Evolutionary conservation across 2,113 vertebrate genomes (phyloP).

Genomic region (Burhinus bistriatus): DNA sequence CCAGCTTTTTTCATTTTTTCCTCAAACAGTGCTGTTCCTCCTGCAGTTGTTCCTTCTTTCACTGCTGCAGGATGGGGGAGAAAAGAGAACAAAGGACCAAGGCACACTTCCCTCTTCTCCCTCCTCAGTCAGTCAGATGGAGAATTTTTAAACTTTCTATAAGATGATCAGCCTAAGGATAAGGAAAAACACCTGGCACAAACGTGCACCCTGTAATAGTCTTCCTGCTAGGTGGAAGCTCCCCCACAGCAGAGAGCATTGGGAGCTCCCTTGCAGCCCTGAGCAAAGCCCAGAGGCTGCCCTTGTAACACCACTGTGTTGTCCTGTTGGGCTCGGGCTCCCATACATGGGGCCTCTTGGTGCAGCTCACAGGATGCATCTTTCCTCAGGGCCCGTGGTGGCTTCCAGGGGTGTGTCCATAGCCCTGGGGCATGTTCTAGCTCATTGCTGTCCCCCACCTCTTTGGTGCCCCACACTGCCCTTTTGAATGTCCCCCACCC

Average conservation of each 20-base stretch:
- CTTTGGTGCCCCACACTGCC: fast-evolving
- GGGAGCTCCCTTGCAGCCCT: not conserved
- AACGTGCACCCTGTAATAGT: not conserved
- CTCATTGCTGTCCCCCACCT: not conserved
- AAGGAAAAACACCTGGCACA: not conserved
- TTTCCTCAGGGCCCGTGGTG: not conserved
- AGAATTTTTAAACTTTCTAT: not conserved
- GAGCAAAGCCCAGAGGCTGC: not conserved
- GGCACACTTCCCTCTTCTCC: not conserved
- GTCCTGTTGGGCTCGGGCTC: not conserved
- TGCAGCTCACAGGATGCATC: not conserved
- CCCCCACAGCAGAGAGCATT: not conserved
- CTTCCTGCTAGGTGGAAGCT: not conserved
- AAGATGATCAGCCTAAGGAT: not conserved
- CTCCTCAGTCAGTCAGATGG: not conserved
- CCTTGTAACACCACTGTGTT: too few relatives aligned
- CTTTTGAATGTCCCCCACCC: not conserved
- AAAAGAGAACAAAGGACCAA: not conserved
- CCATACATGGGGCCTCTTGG: not conserved
- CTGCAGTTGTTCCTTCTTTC: not conserved
- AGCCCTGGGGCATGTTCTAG: not conserved
- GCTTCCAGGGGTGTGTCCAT: not conserved
- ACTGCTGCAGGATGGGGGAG: not conserved
- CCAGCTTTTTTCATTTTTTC: not conserved
- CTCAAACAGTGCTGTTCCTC: not conserved